phyloP scores from a whole-genome alignment of 2,113 vertebrate genomes.

The Seriola quinqueradiata region DNA sequence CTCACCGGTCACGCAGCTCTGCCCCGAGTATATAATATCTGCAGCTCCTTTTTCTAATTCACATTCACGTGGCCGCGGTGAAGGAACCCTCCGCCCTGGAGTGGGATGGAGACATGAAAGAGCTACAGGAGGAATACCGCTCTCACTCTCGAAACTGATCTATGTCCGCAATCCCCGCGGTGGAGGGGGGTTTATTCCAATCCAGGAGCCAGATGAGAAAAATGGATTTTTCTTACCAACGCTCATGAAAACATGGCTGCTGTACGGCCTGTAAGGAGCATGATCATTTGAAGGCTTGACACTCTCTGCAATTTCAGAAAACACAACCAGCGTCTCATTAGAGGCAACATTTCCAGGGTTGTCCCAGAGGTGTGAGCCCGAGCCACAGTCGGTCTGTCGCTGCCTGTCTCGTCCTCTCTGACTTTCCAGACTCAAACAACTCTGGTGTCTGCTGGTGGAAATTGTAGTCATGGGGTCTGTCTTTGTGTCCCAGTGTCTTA shows the following conservation, averaged over 20 bases:
- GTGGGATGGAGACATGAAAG: constrained; percentile 26
- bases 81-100: constrained; percentile 30
- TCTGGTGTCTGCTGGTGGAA: no score
- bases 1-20: not conserved
- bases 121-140: constrained; percentile 42
- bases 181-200: constrained; percentile 31
- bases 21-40: no score
- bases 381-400: no score
- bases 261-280: constrained; percentile 18
- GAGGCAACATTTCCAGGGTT: no score
- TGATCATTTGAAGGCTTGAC: constrained; percentile 5
- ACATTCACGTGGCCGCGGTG: not conserved
- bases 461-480: no score
- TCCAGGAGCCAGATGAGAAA: constrained; percentile 61
- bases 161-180: constrained; percentile 24
- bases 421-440: not conserved
- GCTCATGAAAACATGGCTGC: constrained; percentile 46
- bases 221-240: constrained; percentile 56
- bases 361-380: no score
- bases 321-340: not conserved
- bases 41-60: no score
- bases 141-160: constrained; percentile 46
- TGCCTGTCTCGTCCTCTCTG: not conserved
- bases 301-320: not conserved
- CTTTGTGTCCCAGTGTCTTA: not conserved